These are phyloP conservation scores for Mus musculus DNA, from an alignment of 2,113 vertebrate species.

Conservation along the genomic window GRCm39 chr12:45693001-45693500, in stretches of 20 bases:
- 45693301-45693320: neutral
- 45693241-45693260: neutral
- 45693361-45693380: neutral
- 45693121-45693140: neutral
- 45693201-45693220: neutral
- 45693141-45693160: neutral
- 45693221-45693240: neutral
- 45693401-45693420: neutral
- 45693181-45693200: neutral
- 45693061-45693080: neutral
- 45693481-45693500: neutral
- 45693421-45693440: conserved; percentile 1
- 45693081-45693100: neutral
- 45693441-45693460: neutral
- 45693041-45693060: neutral
- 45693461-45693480: conserved; percentile 41
- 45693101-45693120: neutral
- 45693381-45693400: neutral
- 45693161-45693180: neutral
- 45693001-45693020: neutral
- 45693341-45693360: neutral
- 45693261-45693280: neutral
- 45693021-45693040: neutral
- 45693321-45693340: conserved; percentile 11
- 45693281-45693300: neutral